phyloP scores from a whole-genome alignment of 2,797 vertebrate genomes.

The Falco novaeseelandiae region DNA sequence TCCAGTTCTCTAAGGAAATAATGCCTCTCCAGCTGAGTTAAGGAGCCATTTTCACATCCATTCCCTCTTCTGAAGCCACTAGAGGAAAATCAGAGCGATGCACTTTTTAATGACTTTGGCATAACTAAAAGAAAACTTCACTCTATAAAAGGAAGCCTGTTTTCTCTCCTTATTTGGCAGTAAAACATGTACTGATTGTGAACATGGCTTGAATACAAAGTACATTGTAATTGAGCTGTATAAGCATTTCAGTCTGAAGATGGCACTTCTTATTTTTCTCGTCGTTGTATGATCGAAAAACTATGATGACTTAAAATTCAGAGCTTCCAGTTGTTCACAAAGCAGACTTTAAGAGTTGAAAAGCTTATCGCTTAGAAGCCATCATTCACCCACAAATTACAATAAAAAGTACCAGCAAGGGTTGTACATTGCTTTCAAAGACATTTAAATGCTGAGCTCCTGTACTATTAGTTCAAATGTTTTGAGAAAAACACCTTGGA shows the following conservation, averaged over 20 bases:
- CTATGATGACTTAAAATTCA: neutral
- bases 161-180: constrained; percentile 40
- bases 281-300: neutral
- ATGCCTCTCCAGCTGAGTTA: constrained; percentile 42
- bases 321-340: neutral
- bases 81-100: constrained; percentile 28
- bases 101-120: constrained; percentile 43
- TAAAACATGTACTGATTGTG: constrained; percentile 44
- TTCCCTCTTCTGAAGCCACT: constrained; percentile 25
- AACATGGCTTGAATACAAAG: constrained; percentile 25
- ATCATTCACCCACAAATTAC: neutral
- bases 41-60: constrained; percentile 37
- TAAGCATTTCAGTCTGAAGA: neutral
- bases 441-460: neutral
- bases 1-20: constrained; percentile 23
- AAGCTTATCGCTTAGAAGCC: neutral
- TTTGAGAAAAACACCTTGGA: neutral
- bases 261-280: neutral
- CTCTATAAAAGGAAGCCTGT: neutral
- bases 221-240: neutral
- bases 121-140: constrained; percentile 26
- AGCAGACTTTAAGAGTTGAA: neutral
- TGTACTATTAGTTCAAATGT: neutral
- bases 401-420: neutral
- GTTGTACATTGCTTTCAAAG: neutral